phyloP scores from a whole-genome alignment of 2,797 vertebrate species.

The Enteromius anoplus region DNA sequence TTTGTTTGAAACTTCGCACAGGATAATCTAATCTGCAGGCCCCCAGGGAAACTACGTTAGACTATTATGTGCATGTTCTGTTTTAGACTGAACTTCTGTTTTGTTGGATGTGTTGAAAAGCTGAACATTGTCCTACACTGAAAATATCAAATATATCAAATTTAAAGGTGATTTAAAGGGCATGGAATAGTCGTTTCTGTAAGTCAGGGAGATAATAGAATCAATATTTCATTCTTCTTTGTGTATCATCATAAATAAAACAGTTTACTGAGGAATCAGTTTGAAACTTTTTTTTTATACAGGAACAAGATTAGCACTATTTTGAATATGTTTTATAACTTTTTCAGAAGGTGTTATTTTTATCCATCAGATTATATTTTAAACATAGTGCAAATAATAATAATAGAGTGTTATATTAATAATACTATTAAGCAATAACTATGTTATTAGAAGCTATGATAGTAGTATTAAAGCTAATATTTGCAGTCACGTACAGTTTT shows the following conservation, averaged over 20 bases:
- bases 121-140: neutral
- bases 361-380: neutral
- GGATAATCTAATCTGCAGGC: constrained; percentile 47
- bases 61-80: constrained; percentile 40
- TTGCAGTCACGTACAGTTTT: neutral
- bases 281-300: neutral
- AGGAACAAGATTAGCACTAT: neutral
- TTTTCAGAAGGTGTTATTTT: neutral
- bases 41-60: constrained; percentile 18
- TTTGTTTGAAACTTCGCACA: constrained; percentile 50
- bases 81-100: constrained; percentile 32
- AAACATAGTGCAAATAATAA: neutral
- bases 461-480: neutral
- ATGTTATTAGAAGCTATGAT: neutral
- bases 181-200: neutral
- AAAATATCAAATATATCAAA: neutral
- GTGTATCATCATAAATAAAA: neutral
- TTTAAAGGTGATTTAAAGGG: neutral
- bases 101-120: constrained; percentile 23
- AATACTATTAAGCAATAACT: neutral
- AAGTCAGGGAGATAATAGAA: neutral
- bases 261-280: neutral
- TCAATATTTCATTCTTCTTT: constrained; percentile 17
- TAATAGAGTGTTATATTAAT: neutral
- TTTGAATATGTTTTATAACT: neutral